Evolutionary conservation across 2,888 invertebrate species (phyloP), one percentile per base, ranked within the genome.

Genomic region (Eulithis prunata): DNA sequence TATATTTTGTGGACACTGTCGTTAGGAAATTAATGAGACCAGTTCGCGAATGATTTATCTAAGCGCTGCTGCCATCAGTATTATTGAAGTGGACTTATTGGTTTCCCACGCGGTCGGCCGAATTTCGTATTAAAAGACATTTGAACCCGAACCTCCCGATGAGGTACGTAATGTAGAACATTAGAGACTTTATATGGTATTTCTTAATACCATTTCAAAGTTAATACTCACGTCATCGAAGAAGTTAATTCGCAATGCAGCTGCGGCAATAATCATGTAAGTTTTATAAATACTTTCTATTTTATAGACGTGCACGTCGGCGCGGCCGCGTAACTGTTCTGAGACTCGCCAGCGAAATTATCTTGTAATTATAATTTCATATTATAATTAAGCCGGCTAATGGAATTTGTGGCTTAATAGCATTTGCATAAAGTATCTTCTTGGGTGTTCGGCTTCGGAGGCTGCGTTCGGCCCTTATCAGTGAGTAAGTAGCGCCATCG

Each of bases 341-440:
- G 78, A 85, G 84, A 82, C 84, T 84, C 86, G 85, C 86, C 86
- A 89, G 87, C 87, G 83, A 89, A 91, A 91, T 91, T 88, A 88
- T 90, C 91, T 91, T 88, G 87, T 91, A 90, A 90, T 91, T 91
- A 90, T 90, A 90, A 89, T 88, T 91, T 90, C 84, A 86, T 87
- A 86, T 91, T 87, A 90, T 86, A 88, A 89, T 87, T 83, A 79
- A 80, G 75, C 73, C 77, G 73, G 85, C 80, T 86, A 86, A 84
- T 84, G 85, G 83, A 91, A 85, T 85, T 80, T 90, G 87, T 86
- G 84, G 80, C 89, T 90, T 91, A 88, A 83, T 75, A 57, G 74
- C 83, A 85, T 87, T 84, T 75, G 81, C 85, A 87, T 90, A 89
- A 90, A 88, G 91, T 83, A 81, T 79, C 87, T 85, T 89, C 85